Percentiles rank a stretch among this genome's conserved stretches.
Conservation (phyloP, 1,140 invertebrate species). For the Drosophila sturtevanti region DNA sequence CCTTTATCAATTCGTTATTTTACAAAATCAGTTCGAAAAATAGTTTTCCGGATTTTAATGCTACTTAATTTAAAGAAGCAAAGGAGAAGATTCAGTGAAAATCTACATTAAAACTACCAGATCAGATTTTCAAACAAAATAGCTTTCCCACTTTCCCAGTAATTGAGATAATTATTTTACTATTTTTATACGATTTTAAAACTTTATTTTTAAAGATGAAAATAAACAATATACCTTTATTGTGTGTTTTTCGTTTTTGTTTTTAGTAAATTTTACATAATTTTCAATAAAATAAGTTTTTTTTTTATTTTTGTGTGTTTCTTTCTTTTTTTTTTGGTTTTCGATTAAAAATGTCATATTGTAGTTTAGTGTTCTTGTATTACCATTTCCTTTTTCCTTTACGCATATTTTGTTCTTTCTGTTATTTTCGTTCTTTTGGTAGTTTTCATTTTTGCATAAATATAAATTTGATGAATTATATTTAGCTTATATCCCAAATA, state of each 20-base stretch:
- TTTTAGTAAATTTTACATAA: slow-evolving; percentile 83
- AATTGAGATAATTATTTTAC: slow-evolving; percentile 47
- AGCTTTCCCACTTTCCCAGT: neutral
- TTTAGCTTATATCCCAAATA: slow-evolving; percentile 78
- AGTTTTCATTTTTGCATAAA: slow-evolving; percentile 55
- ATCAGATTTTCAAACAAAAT: too few relatives aligned
- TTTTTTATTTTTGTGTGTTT: slow-evolving; percentile 51
- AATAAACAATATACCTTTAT: slow-evolving; percentile 83
- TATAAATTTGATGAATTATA: slow-evolving; percentile 81
- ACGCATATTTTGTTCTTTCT: slow-evolving; percentile 58
- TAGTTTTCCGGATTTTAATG: too few relatives aligned
- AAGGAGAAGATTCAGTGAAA: too few relatives aligned
- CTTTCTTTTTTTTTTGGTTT: slow-evolving; percentile 57
- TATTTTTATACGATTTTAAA: slow-evolving; percentile 83
- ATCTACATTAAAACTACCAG: too few relatives aligned
- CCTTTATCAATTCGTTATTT: too few relatives aligned
- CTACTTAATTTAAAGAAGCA: too few relatives aligned
- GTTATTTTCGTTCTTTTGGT: slow-evolving; percentile 50
- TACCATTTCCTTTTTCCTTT: slow-evolving; percentile 53
- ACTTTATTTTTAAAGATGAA: slow-evolving; percentile 83
- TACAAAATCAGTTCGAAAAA: too few relatives aligned
- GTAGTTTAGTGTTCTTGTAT: slow-evolving; percentile 76
- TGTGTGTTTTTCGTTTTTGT: slow-evolving; percentile 71
- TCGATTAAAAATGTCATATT: slow-evolving; percentile 83
- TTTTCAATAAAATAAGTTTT: slow-evolving; percentile 82